A percentile compares a stretch with the other conserved stretches of the same genome.
Conservation (phyloP, 2,113 vertebrate genomes). For the Scatophagus argus region DNA sequence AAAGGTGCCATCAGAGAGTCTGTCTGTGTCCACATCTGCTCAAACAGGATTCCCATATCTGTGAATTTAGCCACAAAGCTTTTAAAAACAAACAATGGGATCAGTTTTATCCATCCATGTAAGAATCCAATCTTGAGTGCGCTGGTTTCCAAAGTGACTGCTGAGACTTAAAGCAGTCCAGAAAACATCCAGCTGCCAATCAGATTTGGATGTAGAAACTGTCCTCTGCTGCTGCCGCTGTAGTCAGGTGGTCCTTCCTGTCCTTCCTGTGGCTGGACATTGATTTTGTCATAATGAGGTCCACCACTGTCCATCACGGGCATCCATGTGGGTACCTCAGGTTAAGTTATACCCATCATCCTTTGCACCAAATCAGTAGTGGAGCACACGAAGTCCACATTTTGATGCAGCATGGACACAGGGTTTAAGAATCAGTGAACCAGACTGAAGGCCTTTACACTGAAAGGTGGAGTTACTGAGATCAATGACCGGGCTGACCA, state of each 20-base stretch:
- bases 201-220: neutral
- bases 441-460: slow-evolving; percentile 15
- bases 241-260: neutral
- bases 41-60: neutral
- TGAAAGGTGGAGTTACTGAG: slow-evolving; percentile 14
- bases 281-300: slow-evolving; percentile 14
- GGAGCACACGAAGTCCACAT: slow-evolving; percentile 18
- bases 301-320: slow-evolving; percentile 14
- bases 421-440: slow-evolving; percentile 42
- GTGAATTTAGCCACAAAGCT: slow-evolving; percentile 2
- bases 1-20: neutral
- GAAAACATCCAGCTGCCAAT: slow-evolving; percentile 5
- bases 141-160: neutral
- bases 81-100: slow-evolving; percentile 6
- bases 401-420: slow-evolving; percentile 71
- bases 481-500: neutral
- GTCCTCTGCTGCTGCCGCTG: neutral
- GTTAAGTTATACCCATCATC: neutral
- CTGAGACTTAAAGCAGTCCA: neutral
- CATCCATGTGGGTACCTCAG: neutral
- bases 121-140: slow-evolving; percentile 14
- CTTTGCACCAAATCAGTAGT: neutral
- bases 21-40: neutral
- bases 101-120: neutral
- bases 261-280: slow-evolving; percentile 30